phyloP scores from a whole-genome alignment of 2,113 vertebrate genomes.

The Nothobranchius furzeri region DNA sequence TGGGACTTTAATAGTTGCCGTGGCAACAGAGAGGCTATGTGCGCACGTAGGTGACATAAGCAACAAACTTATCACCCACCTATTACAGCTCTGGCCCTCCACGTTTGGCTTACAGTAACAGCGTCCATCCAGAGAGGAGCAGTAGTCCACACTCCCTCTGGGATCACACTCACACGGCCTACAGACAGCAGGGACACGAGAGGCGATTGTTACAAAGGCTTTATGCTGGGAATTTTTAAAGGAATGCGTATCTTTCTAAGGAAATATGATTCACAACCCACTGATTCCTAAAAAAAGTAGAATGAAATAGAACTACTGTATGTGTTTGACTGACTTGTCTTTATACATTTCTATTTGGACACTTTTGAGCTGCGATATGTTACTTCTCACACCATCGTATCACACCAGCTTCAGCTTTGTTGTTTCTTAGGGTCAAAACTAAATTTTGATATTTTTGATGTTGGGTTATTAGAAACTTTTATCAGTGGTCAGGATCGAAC shows the following conservation, averaged over 20 bases:
- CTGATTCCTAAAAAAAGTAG: too few species aligned
- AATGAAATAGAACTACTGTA: too few species aligned
- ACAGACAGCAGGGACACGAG: constrained; percentile 1
- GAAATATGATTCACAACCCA: too few species aligned
- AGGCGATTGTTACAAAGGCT: not conserved
- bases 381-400: too few species aligned
- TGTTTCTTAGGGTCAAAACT: too few species aligned
- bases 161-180: constrained; percentile 86
- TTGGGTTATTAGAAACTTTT: too few species aligned
- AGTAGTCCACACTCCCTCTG: constrained; percentile 80
- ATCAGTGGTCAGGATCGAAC: too few species aligned
- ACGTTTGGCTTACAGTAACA: constrained; percentile 87
- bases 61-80: constrained; percentile 69
- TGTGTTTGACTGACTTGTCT: too few species aligned
- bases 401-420: too few species aligned
- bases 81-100: constrained; percentile 88
- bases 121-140: constrained; percentile 82
- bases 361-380: too few species aligned
- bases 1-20: constrained; percentile 12
- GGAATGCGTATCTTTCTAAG: not conserved
- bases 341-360: too few species aligned
- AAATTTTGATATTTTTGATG: too few species aligned
- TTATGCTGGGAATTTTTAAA: not conserved
- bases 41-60: not conserved
- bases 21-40: constrained; percentile 13